Evolutionary conservation across 2,113 vertebrate species (phyloP), one percentile per base, ranked within the genome.

Genomic region (Petrocephalus microphthalmus): DNA sequence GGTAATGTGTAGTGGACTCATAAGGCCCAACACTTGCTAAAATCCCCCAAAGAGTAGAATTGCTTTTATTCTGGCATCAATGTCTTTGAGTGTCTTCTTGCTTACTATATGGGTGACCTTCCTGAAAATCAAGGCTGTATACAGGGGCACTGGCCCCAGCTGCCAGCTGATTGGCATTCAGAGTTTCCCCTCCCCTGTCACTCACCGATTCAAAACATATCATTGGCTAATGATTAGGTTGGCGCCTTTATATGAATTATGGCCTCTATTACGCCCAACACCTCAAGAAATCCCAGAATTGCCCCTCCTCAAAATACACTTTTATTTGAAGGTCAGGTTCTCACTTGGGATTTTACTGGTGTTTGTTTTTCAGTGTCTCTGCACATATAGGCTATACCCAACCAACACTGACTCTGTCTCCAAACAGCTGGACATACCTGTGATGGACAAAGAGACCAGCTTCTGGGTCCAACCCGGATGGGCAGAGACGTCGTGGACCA

Each of bases 401-500:
- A 45, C 42, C 37, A 42, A 42, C 20, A 47, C 45, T 83, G 78
- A n/a, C 19, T 19, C 47, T 74, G 74, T 52, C 52, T 49, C 0
- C 5, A 25, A 37, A 5, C 88, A 94, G 93, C 54, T 71, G 71
- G 7, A 0, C 86, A 89, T 6, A 88, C 87, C 8, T 91, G 90
- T 0, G 42, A 84, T 25, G 37, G 87, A 1, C 7, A 90, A 91
- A 92, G 92, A 84, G 91, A 91, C 54, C 94, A 93, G 56, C 95
- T 95, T 56, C 89, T 93, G 54, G 95, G 94, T 15, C 37, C 57
- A 37, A 83, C 71, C 19, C 94, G 95, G 87, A 96, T 97, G 89
- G 93, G 96, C 92, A 98, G 94, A 0, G 93, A 97, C 10, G 89
- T 93, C 52, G 91, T 92, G 0, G 92, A 93, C 86, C 93, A 95